These are phyloP conservation scores for Crambe crambe DNA, from an alignment of 37 sponge, comb jelly and placozoan species.

Conservation along the genomic window DNA sequence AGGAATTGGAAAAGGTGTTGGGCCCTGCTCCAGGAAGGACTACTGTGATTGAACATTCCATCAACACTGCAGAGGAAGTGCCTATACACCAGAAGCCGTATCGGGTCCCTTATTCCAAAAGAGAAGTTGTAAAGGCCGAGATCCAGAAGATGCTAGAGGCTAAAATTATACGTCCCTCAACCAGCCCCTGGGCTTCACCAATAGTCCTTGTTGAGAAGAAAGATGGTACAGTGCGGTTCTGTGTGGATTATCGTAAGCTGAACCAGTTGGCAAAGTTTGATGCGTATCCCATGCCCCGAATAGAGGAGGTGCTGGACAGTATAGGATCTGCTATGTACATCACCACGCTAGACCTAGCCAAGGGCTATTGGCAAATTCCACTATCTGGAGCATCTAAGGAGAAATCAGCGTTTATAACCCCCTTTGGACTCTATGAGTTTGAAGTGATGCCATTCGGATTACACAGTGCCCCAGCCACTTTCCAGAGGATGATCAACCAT, in stretches of 20 bases:
- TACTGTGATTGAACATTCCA: slow-evolving; percentile 11
- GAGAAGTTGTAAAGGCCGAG: too few relatives aligned
- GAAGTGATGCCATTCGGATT: too few relatives aligned
- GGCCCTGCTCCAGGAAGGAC: slow-evolving; percentile 36
- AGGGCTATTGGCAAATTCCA: too few relatives aligned
- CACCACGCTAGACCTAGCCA: too few relatives aligned
- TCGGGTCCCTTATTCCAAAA: slow-evolving; percentile 34
- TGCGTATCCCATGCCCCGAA: slow-evolving; percentile 74
- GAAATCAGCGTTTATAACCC: too few relatives aligned
- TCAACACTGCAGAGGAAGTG: slow-evolving; percentile 4
- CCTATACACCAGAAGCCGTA: too few relatives aligned
- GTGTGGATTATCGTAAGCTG: slow-evolving; percentile 58
- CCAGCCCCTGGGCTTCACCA: slow-evolving; percentile 69
- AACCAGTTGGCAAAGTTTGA: slow-evolving; percentile 53
- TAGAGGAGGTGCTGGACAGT: too few relatives aligned
- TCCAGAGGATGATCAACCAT: slow-evolving; percentile 1
- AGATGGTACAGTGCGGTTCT: slow-evolving; percentile 43
- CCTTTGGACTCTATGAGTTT: too few relatives aligned
- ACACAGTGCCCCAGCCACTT: slow-evolving; percentile 66
- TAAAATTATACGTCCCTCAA: too few relatives aligned
- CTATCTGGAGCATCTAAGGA: too few relatives aligned
- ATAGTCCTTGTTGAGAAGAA: slow-evolving; percentile 38
- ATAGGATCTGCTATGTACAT: too few relatives aligned
- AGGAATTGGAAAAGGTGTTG: neutral
- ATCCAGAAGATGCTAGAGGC: too few relatives aligned